Percentiles rank a stretch among this genome's conserved stretches.
These are phyloP conservation scores for Hemicrepidius hirtus DNA, from an alignment of 2,888 invertebrate genomes.

Conservation along the genomic window DNA sequence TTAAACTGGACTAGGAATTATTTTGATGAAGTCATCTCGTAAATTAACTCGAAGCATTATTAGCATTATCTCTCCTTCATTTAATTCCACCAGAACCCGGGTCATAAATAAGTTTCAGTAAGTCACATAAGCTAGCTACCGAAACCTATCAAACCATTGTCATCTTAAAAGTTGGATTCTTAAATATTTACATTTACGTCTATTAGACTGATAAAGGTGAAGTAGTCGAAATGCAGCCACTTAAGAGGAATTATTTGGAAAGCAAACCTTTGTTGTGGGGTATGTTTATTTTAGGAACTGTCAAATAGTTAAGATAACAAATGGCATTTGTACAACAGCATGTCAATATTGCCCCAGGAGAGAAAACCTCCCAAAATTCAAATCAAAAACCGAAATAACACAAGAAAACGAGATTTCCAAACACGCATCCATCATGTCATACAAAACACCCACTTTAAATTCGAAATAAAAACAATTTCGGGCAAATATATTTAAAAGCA, in stretches of 20 bases:
- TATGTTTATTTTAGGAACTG: slow-evolving; percentile 47
- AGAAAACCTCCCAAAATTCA: slow-evolving; percentile 62
- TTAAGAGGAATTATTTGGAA: slow-evolving; percentile 38
- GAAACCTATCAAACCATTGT: slow-evolving; percentile 10
- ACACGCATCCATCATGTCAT: slow-evolving; percentile 71
- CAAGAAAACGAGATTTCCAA: slow-evolving; percentile 69
- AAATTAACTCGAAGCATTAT: slow-evolving; percentile 57
- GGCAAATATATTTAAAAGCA: slow-evolving; percentile 72
- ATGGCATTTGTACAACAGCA: slow-evolving; percentile 46
- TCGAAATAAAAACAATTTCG: slow-evolving; percentile 73
- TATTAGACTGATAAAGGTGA: slow-evolving; percentile 31
- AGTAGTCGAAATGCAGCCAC: slow-evolving; percentile 33
- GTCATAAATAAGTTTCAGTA: slow-evolving; percentile 26
- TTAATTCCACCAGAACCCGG: slow-evolving; percentile 10
- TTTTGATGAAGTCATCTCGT: slow-evolving; percentile 63
- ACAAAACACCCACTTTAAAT: slow-evolving; percentile 71
- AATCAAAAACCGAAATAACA: slow-evolving; percentile 71
- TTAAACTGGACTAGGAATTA: slow-evolving; percentile 65
- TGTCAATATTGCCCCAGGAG: slow-evolving; percentile 48
- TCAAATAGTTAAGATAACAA: slow-evolving; percentile 51
- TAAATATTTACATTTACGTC: slow-evolving; percentile 40
- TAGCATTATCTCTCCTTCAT: slow-evolving; percentile 41
- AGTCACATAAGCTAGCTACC: slow-evolving; percentile 9
- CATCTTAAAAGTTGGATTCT: slow-evolving; percentile 2
- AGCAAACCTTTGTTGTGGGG: slow-evolving; percentile 36